phyloP scores from a whole-genome alignment of 2,797 vertebrate genomes.

The Lithobates pipiens region DNA sequence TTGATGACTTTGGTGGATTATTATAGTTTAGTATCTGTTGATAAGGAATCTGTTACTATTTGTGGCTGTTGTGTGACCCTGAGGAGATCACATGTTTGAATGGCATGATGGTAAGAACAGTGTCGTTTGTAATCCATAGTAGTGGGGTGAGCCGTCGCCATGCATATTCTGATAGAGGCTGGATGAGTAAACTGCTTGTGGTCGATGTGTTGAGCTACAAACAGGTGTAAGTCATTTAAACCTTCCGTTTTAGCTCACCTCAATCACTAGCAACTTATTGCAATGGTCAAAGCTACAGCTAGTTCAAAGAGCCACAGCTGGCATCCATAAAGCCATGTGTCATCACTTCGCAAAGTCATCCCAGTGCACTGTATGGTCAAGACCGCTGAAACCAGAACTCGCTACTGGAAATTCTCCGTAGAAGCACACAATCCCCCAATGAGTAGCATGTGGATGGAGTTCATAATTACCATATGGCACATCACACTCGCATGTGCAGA shows the following conservation, averaged over 20 bases:
- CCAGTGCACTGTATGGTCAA: not conserved
- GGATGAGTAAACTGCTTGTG: not conserved
- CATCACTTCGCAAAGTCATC: not conserved
- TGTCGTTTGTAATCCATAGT: not conserved
- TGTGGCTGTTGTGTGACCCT: not conserved
- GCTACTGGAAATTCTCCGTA: not conserved
- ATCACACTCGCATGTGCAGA: not conserved
- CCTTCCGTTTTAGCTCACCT: not conserved
- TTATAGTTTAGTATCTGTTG: not conserved
- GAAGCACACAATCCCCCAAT: not conserved
- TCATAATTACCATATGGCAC: not conserved
- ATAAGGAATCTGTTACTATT: not conserved
- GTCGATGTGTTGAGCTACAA: not conserved
- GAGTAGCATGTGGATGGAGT: not conserved
- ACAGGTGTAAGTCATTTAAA: slow-evolving; percentile 13
- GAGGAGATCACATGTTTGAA: not conserved
- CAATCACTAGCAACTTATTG: not conserved
- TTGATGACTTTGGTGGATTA: not conserved
- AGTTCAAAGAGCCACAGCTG: not conserved
- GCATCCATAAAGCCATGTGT: not conserved
- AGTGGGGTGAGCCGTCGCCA: not conserved
- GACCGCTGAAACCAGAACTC: not conserved
- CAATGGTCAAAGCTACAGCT: not conserved
- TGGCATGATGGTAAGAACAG: not conserved
- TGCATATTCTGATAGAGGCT: not conserved